phyloP scores from a whole-genome alignment of 2,113 vertebrate species.

The Mobula hypostoma region DNA sequence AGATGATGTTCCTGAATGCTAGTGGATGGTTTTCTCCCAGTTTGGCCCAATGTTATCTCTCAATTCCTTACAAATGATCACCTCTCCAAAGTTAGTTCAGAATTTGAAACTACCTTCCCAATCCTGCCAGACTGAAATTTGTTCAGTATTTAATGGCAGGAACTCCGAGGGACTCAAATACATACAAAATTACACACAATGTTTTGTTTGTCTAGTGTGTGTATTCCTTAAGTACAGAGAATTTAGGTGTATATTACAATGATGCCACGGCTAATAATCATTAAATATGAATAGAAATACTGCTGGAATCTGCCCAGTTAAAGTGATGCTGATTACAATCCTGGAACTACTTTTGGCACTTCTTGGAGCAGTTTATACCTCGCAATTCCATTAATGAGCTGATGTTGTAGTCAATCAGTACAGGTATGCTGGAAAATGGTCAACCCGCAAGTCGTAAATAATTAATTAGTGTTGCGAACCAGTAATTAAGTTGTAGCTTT shows the following conservation, averaged over 20 bases:
- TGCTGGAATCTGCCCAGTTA: background rate
- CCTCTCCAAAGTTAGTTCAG: background rate
- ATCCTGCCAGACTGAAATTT: background rate
- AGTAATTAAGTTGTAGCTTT: background rate
- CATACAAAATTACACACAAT: background rate
- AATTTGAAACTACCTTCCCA: background rate
- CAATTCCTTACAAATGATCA: background rate
- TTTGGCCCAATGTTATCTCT: no score
- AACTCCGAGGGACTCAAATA: background rate
- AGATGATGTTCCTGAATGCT: no score
- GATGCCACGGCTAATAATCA: background rate
- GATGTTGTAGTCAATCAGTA: background rate
- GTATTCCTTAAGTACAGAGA: background rate
- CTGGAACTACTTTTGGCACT: background rate
- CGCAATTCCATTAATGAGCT: background rate
- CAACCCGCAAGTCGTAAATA: background rate
- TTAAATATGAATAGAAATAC: background rate
- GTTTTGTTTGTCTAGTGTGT: background rate
- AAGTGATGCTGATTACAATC: background rate
- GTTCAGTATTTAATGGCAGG: background rate
- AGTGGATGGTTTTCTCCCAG: no score
- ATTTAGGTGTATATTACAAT: background rate
- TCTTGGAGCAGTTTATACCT: background rate
- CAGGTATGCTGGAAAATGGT: background rate
- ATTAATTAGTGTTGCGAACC: background rate